phyloP scores from a whole-genome alignment of 2,113 vertebrate species.

The Xenopus borealis region DNA sequence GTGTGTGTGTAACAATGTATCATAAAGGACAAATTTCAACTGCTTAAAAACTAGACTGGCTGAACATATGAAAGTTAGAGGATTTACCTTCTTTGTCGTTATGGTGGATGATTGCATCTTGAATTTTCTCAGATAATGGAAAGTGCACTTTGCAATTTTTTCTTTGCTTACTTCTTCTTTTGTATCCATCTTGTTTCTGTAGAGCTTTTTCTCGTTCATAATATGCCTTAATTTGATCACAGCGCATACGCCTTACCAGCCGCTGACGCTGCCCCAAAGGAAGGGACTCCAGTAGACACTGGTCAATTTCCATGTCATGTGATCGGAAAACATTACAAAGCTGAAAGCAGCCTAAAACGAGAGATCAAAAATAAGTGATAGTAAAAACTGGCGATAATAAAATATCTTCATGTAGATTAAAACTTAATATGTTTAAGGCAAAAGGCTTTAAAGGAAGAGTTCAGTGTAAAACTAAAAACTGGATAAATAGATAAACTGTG shows the following conservation, averaged over 20 bases:
- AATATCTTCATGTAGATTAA: no score
- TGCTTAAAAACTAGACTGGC: no score
- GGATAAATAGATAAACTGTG: no score
- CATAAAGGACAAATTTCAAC: no score
- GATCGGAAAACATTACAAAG: slow-evolving; percentile 93
- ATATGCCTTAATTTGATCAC: slow-evolving; percentile 88
- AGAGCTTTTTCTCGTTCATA: slow-evolving; percentile 84
- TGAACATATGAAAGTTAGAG: no score
- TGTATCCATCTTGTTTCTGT: slow-evolving; percentile 71
- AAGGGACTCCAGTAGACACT: slow-evolving; percentile 95
- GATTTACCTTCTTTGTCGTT: slow-evolving; percentile 88
- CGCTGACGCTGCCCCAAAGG: slow-evolving; percentile 89
- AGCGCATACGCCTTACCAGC: slow-evolving; percentile 90
- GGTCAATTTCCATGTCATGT: slow-evolving; percentile 98
- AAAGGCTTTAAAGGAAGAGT: no score
- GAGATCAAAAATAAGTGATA: slow-evolving; percentile 49
- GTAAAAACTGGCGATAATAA: slow-evolving; percentile 7
- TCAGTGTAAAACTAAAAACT: no score
- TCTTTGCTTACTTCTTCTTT: slow-evolving; percentile 59
- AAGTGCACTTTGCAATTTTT: slow-evolving; percentile 75
- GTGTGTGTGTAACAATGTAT: no score
- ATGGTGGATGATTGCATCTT: slow-evolving; percentile 81
- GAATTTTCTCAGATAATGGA: slow-evolving; percentile 67
- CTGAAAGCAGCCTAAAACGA: slow-evolving; percentile 84
- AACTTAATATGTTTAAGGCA: no score